Evolutionary conservation across 37 sponge, comb jelly and placozoan species (phyloP).

Genomic region (Beroe forskalii): DNA sequence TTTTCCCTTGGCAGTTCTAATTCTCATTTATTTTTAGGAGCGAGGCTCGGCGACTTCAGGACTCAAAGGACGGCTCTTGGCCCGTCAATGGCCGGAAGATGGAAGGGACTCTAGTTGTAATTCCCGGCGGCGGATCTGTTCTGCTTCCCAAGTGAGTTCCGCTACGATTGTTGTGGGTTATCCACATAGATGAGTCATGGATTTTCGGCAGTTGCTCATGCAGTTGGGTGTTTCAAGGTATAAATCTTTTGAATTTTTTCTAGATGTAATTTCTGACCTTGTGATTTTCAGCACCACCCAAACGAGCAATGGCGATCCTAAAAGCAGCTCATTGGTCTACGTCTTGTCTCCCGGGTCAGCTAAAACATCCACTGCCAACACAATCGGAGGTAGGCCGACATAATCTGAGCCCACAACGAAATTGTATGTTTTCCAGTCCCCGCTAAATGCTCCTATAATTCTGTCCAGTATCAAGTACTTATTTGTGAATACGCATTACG

Average conservation of each 20-base stretch:
- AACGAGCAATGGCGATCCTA: neutral
- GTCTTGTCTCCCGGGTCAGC: conserved; percentile 40
- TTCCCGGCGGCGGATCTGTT: conserved; percentile 54
- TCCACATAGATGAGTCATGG: too few relatives aligned
- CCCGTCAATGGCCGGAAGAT: conserved; percentile 46
- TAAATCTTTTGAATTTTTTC: too few relatives aligned
- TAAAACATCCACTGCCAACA: conserved; percentile 54
- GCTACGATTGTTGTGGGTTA: too few relatives aligned
- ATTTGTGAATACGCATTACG: too few relatives aligned
- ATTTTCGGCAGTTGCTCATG: too few relatives aligned
- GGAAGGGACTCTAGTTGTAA: conserved; percentile 49
- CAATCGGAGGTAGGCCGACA: conserved; percentile 54
- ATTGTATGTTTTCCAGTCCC: too few relatives aligned
- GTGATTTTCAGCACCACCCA: conserved; percentile 19
- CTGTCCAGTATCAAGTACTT: neutral
- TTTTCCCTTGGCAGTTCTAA: too few relatives aligned
- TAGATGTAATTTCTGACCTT: too few relatives aligned
- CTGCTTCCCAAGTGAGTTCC: conserved; percentile 43
- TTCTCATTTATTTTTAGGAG: conserved; percentile 13
- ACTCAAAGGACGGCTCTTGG: conserved; percentile 12
- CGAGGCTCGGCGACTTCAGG: conserved; percentile 22
- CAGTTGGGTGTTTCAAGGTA: too few relatives aligned
- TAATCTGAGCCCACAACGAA: too few relatives aligned
- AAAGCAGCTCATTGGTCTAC: conserved; percentile 26
- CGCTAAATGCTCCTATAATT: too few relatives aligned